Evolutionary conservation across 1,140 invertebrate genomes (phyloP), one percentile per base, ranked within the genome.

Genomic region (Drosophila lini): DNA sequence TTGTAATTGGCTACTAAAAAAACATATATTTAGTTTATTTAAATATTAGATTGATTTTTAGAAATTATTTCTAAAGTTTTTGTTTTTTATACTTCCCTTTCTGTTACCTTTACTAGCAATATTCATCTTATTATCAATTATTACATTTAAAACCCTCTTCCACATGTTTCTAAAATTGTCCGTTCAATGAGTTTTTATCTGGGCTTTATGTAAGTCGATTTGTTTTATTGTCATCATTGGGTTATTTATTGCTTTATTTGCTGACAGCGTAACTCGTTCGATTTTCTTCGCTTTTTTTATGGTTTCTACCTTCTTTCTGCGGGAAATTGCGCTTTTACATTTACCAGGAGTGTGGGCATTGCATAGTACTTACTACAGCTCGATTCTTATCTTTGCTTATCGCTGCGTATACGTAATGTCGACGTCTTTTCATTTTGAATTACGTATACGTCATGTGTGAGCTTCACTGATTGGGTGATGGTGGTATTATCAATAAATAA

Each of bases 331-430:
- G 55, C 63, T 60, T 56, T 81, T 74, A 58, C 56, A 63, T 68
- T 78, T 58, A 67, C 15, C 31, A 50, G n/a, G 10, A 59, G 44
- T 55, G 42, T 47, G 60, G 53, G 25, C 38, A 59, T 58, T 68
- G 67, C 74, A 64, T 63, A 69, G 74, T 38, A 71, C 57, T 57
- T 44, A 52, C 50, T 48, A 48, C 50, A 56, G 19, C 44, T 11
- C 8, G 40, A 9, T 41, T 47, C 62, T 70, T 70, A 38, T 74
- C 57, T 74, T 34, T 42, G 42, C 57, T 76, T 81, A 79, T 86
- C 82, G 47, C 47, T 25, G 70, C 78, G 78, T 81, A 86, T 86
- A 85, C 82, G 82, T 86, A 86, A 81, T 86, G 59, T 47, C 45
- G 50, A 68, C 58, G 75, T 61, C 56, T 56, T 59, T 64, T 45